These are phyloP conservation scores for Miichthys miiuy DNA, from an alignment of 2,797 vertebrate genomes.

Conservation along the genomic window DNA sequence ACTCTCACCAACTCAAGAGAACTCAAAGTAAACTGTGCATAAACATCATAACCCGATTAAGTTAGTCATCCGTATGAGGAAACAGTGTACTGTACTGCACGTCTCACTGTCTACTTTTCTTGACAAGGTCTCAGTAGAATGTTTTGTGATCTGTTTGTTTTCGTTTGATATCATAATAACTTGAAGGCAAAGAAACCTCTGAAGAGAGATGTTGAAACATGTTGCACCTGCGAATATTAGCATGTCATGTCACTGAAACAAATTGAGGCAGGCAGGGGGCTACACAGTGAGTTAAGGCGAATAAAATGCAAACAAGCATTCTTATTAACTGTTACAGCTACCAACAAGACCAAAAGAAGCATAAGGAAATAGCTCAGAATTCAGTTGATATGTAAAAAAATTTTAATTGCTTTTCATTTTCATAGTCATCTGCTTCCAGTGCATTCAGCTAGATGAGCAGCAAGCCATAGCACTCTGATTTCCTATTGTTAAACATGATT, in stretches of 20 bases:
- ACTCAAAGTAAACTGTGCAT: not conserved
- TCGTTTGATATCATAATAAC: constrained; percentile 27
- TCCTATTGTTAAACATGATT: constrained; percentile 29
- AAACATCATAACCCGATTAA: not conserved
- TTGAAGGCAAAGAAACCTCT: constrained; percentile 31
- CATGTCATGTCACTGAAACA: constrained; percentile 44
- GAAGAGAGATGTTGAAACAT: constrained; percentile 27
- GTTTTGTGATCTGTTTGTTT: constrained; percentile 22
- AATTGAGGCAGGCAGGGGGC: constrained; percentile 38
- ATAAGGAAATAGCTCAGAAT: not conserved
- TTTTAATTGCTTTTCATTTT: not conserved
- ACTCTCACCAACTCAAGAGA: not conserved
- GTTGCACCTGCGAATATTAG: constrained; percentile 52
- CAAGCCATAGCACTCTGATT: not conserved
- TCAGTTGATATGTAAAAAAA: not conserved
- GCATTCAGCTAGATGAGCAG: constrained; percentile 1
- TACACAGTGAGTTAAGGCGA: constrained; percentile 12
- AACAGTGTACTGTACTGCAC: not conserved
- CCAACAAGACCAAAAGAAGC: not conserved
- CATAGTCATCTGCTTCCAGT: not conserved
- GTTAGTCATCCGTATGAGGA: not conserved
- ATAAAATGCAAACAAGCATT: constrained; percentile 27
- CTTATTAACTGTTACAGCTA: constrained; percentile 10
- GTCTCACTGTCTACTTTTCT: not conserved
- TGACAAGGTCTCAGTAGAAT: not conserved